phyloP scores from a whole-genome alignment of 2,888 invertebrate species.

The Pharmacophagus antenor region DNA sequence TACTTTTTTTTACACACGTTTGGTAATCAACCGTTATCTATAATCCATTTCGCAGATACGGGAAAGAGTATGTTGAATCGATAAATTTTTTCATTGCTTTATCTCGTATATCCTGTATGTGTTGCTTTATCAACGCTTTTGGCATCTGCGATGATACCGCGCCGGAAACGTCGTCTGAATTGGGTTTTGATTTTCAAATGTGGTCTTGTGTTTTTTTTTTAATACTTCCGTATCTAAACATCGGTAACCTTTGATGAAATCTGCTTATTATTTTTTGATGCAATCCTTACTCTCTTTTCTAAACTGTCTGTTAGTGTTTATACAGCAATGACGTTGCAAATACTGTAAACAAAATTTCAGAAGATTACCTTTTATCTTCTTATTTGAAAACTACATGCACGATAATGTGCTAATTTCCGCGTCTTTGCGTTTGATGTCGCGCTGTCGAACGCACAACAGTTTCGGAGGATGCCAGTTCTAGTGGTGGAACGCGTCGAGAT shows the following conservation, averaged over 20 bases:
- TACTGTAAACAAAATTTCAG: too few relatives aligned
- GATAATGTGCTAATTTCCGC: too few relatives aligned
- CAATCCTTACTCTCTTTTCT: too few relatives aligned
- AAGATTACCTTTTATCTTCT: too few relatives aligned
- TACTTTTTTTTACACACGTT: too few relatives aligned
- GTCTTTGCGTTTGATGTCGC: too few relatives aligned
- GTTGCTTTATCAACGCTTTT: neutral
- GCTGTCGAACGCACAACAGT: too few relatives aligned
- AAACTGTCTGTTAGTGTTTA: too few relatives aligned
- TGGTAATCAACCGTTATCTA: neutral
- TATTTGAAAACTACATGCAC: too few relatives aligned
- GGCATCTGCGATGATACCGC: neutral
- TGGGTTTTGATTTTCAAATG: neutral
- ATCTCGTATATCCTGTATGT: neutral
- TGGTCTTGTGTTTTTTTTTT: neutral
- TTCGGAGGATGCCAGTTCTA: too few relatives aligned
- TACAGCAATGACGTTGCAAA: too few relatives aligned
- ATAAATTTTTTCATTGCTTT: neutral
- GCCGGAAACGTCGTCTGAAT: neutral
- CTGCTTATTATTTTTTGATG: neutral
- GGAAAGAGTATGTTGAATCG: neutral
- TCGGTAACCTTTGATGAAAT: neutral
- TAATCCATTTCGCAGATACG: neutral
- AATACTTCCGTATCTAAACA: neutral
- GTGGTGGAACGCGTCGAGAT: too few relatives aligned